A percentile compares a stretch with the other conserved stretches of the same genome.
These are phyloP conservation scores for Schmidtea mediterranea DNA, from an alignment of 1,140 invertebrate species.

Conservation along the genomic window DNA sequence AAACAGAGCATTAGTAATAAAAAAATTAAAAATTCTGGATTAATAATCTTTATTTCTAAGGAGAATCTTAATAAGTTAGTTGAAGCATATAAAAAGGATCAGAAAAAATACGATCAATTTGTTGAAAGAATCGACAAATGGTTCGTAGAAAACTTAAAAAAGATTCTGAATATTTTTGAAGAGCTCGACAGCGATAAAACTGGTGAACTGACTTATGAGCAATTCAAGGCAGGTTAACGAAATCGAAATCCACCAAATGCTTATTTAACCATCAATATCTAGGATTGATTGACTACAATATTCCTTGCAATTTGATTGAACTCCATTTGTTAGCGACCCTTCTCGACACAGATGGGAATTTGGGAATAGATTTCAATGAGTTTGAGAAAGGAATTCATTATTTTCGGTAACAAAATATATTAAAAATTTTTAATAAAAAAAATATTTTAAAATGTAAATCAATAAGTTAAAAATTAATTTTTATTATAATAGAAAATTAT, in stretches of 20 bases:
- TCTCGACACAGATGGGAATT: slow-evolving; percentile 15
- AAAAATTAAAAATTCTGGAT: not conserved
- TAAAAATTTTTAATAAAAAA: not conserved
- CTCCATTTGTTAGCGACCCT: slow-evolving; percentile 16
- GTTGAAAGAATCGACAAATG: slow-evolving; percentile 17
- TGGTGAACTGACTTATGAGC: slow-evolving; percentile 15
- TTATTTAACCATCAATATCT: too few species aligned
- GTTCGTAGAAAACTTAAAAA: slow-evolving; percentile 11
- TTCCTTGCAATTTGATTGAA: slow-evolving; percentile 14
- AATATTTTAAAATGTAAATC: too few species aligned
- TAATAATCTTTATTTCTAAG: not conserved
- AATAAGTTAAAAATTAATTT: too few species aligned
- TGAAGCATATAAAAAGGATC: not conserved
- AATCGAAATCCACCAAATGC: too few species aligned
- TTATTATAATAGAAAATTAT: too few species aligned
- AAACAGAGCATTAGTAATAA: too few species aligned
- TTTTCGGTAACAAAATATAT: slow-evolving; percentile 11
- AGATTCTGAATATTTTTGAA: slow-evolving; percentile 12
- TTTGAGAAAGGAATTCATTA: slow-evolving; percentile 14
- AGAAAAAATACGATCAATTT: slow-evolving; percentile 10
- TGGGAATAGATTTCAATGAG: slow-evolving; percentile 17
- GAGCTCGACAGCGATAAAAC: slow-evolving; percentile 15
- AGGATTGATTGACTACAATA: slow-evolving; percentile 17
- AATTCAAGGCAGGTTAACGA: slow-evolving; percentile 22
- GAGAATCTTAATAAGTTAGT: not conserved